Conservation (phyloP, 1,140 invertebrate genomes). For the Drosophila nannoptera region DNA sequence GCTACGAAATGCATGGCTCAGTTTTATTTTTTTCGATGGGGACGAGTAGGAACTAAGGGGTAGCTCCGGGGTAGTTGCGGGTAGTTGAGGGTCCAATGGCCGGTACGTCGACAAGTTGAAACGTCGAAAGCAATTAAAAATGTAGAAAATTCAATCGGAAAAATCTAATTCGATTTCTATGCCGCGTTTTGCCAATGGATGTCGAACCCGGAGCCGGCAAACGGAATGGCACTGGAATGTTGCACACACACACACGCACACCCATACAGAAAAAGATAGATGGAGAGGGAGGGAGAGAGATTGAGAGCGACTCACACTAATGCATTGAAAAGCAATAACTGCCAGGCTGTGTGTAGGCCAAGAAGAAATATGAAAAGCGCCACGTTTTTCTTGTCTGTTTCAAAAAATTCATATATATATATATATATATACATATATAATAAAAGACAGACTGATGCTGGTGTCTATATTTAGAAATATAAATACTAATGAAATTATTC, state of each 20-base stretch:
- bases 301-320: slow-evolving; percentile 9
- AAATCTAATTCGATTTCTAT: slow-evolving; percentile 78
- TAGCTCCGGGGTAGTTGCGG: background rate
- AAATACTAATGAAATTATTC: slow-evolving; percentile 68
- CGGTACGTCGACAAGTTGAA: slow-evolving; percentile 67
- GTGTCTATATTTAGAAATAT: slow-evolving; percentile 66
- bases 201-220: slow-evolving; percentile 33
- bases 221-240: slow-evolving; percentile 66
- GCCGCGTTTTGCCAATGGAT: slow-evolving; percentile 73
- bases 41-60: background rate
- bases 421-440: slow-evolving; percentile 16
- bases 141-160: slow-evolving; percentile 78
- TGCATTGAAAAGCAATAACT: slow-evolving; percentile 61
- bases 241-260: slow-evolving; percentile 45
- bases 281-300: background rate
- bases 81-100: background rate
- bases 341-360: slow-evolving; percentile 59
- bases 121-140: slow-evolving; percentile 78
- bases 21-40: background rate
- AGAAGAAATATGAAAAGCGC: slow-evolving; percentile 66
- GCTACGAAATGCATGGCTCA: slow-evolving; percentile 7
- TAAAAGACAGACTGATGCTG: slow-evolving; percentile 35
- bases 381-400: slow-evolving; percentile 41
- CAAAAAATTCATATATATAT: slow-evolving; percentile 12
- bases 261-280: slow-evolving; percentile 25